Percentiles rank a stretch among this genome's conserved stretches.
Evolutionary conservation across 2,888 invertebrate genomes (phyloP).

Genomic region (Torymus tubicola): DNA sequence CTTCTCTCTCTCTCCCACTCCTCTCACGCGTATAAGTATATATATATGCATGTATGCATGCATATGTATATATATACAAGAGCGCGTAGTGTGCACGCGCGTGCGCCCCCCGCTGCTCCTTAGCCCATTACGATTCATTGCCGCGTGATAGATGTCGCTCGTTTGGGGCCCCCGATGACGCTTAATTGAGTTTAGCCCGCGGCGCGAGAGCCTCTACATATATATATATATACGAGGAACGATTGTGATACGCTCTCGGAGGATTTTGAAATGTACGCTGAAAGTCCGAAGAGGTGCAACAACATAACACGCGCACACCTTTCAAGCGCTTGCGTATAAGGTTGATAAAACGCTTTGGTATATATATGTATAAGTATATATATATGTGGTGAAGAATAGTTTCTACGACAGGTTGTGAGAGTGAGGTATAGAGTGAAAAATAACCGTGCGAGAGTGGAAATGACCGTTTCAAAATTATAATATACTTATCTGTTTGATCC

Average conservation of each 20-base stretch:
- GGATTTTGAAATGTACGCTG: constrained; percentile 14
- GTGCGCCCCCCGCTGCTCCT: constrained; percentile 64
- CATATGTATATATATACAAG: constrained; percentile 56
- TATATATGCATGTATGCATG: constrained; percentile 54
- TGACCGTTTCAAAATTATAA: too few species aligned
- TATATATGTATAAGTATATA: too few species aligned
- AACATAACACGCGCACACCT: too few species aligned
- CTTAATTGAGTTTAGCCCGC: constrained; percentile 67
- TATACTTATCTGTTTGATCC: too few species aligned
- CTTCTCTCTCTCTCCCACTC: not conserved
- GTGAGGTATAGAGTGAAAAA: too few species aligned
- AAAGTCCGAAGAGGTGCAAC: too few species aligned
- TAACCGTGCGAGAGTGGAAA: too few species aligned
- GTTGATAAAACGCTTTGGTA: too few species aligned
- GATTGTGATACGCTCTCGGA: constrained; percentile 4
- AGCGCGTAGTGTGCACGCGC: not conserved
- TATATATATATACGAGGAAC: too few species aligned
- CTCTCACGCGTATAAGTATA: constrained; percentile 55
- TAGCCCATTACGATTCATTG: constrained; percentile 70
- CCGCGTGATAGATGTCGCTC: constrained; percentile 71
- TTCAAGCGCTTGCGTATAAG: too few species aligned
- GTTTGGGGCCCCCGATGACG: constrained; percentile 66
- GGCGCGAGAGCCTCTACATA: not conserved
- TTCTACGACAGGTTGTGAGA: too few species aligned
- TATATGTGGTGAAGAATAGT: too few species aligned